phyloP scores from a whole-genome alignment of 1,140 invertebrate species.

The Myzus persicae region DNA sequence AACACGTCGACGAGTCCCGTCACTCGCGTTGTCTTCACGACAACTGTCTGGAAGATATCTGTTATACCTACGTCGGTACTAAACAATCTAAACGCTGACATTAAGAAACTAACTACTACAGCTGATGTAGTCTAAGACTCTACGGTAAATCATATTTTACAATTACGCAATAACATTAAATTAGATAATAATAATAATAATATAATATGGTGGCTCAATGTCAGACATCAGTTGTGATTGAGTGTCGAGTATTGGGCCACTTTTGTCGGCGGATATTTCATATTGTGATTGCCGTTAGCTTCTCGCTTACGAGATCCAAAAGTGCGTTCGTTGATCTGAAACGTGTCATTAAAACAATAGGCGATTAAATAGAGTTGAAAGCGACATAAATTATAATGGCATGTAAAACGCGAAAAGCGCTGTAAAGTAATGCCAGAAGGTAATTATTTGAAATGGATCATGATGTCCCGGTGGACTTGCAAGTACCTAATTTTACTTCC shows the following conservation, averaged over 20 bases:
- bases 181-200: not conserved
- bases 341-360: not conserved
- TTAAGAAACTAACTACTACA: not conserved
- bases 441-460: not conserved
- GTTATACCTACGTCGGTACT: too few species aligned
- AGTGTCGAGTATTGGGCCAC: slow-evolving; percentile 29
- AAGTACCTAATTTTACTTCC: not conserved
- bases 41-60: not conserved
- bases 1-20: not conserved
- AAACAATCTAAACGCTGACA: not conserved
- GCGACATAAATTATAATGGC: not conserved
- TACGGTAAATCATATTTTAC: not conserved
- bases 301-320: slow-evolving; percentile 24
- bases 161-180: not conserved
- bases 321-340: slow-evolving; percentile 3
- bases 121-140: not conserved
- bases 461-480: not conserved
- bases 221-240: not conserved
- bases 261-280: slow-evolving; percentile 35
- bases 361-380: not conserved
- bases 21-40: not conserved
- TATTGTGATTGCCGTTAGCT: not conserved
- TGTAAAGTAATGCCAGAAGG: not conserved
- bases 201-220: not conserved
- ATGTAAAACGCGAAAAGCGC: too few species aligned